Base-by-base conservation (phyloP, 1,140 invertebrate species). In the Chironomus striatipennis region DNA sequence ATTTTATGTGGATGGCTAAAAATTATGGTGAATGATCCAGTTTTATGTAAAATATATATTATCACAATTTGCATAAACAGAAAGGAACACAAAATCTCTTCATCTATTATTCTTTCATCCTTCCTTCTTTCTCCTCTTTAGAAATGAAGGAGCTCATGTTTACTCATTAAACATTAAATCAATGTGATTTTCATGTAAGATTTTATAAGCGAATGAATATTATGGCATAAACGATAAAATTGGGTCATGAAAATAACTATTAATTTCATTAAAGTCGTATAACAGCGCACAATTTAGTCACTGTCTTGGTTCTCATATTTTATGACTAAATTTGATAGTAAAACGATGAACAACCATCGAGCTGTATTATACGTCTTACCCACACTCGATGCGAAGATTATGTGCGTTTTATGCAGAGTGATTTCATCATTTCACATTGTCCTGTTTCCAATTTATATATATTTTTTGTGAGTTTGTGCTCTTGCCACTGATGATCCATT, bases 311-410 rank as follows among this genome's bases (percentile, higher is more conserved):
- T 47, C 15, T 47, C 15, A 57, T 57, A 57, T 57, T 57, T 57
- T 57, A 57, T 57, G 47, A 15, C 47, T 57, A 57, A 57, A 57
- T 57, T 57, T 57, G 47, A 57, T 57, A 57, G 47, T 57, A 57
- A 57, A 57, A 57, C 12, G 47, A 57, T 1, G 12, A 57, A 57
- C 12, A n/a, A 57, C 47, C 47, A 57, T 57, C 47, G 24, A 34
- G 24, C 24, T 34, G 24, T 34, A 34, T 34, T 34, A 34, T 34
- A 34, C 24, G 1, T 5, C 24, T 34, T 34, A 34, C 24, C 8
- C n/a, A n/a, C 47, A n/a, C n/a, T n/a, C 12, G n/a, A 57, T 15
- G 47, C 47, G 47, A 57, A 12, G 47, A 57, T 57, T 57, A 57
- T 57, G 47, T 57, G 47, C 47, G 47, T 57, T 57, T 57, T 57